Conservation (phyloP, 2,888 invertebrate genomes). For the Atherix ibis region DNA sequence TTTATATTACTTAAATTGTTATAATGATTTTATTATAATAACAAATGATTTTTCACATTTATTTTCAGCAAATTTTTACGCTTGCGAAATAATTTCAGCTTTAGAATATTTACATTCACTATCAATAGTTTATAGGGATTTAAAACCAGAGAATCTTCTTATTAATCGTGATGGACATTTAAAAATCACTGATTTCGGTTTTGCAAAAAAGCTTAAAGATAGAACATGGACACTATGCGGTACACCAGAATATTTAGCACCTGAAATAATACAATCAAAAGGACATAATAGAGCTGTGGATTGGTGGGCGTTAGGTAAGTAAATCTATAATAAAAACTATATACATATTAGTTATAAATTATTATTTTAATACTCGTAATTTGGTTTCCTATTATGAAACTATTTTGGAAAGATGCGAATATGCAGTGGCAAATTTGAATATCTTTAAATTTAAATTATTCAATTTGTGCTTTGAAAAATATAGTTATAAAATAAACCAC, state of each 20-base stretch:
- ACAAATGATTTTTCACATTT: slow-evolving; percentile 2
- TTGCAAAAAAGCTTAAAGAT: slow-evolving; percentile 87
- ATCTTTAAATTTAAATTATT: not conserved
- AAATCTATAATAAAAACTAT: slow-evolving; percentile 3
- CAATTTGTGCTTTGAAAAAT: too few relatives aligned
- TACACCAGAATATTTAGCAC: slow-evolving; percentile 93
- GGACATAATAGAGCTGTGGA: slow-evolving; percentile 98
- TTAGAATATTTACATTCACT: slow-evolving; percentile 85
- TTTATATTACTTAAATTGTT: too few relatives aligned
- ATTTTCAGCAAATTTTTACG: slow-evolving; percentile 68
- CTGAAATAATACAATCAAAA: slow-evolving; percentile 93
- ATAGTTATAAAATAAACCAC: too few relatives aligned
- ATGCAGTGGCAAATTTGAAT: too few relatives aligned
- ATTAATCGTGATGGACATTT: slow-evolving; percentile 86
- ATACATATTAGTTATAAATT: too few relatives aligned
- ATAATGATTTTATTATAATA: too few relatives aligned
- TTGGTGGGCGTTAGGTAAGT: slow-evolving; percentile 92
- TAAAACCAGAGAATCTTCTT: slow-evolving; percentile 89
- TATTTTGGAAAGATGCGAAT: too few relatives aligned
- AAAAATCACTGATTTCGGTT: slow-evolving; percentile 96
- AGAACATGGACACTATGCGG: slow-evolving; percentile 95
- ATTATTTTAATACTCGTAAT: too few relatives aligned
- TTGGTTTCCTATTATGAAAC: too few relatives aligned
- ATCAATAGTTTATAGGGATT: slow-evolving; percentile 72
- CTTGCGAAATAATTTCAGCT: slow-evolving; percentile 85